Conservation (phyloP, 2,797 vertebrate genomes). For the Merluccius polli region DNA sequence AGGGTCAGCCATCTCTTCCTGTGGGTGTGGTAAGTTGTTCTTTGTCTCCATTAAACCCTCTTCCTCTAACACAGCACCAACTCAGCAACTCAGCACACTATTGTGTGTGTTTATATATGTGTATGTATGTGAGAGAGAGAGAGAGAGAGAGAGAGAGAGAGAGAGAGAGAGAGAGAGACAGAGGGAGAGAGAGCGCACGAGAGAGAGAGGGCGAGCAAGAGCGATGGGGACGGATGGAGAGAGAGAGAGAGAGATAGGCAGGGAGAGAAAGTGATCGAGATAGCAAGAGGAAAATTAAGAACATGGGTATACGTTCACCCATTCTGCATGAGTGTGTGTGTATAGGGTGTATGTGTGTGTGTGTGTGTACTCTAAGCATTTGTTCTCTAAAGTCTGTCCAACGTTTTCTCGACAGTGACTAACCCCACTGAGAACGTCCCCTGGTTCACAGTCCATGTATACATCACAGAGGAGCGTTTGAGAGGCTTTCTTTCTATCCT, state of each 20-base stretch:
- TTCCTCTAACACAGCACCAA: conserved; percentile 51
- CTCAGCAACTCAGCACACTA: conserved; percentile 50
- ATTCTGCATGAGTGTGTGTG: too few species aligned
- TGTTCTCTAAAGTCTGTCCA: background rate
- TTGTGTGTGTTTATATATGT: background rate
- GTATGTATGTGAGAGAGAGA: conserved; percentile 3
- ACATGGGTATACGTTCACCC: background rate
- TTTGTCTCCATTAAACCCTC: conserved; percentile 66
- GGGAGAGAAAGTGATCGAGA: background rate
- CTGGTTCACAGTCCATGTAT: too few species aligned
- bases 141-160: background rate
- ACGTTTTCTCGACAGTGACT: too few species aligned
- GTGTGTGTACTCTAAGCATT: background rate
- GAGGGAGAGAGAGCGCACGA: background rate
- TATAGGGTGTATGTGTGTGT: background rate
- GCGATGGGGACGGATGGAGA: background rate
- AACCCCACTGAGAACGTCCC: too few species aligned
- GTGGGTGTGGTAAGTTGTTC: conserved; percentile 66
- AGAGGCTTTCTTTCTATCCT: too few species aligned
- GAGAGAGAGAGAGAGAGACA: background rate
- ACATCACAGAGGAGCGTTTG: too few species aligned
- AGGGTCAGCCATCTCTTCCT: conserved; percentile 62
- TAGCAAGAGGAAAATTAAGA: background rate
- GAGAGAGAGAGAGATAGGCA: background rate
- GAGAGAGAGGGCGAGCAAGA: background rate